A percentile compares a stretch with the other conserved stretches of the same genome.
Conservation (phyloP, 2,113 vertebrate species). For the Hippocampus barbouri region DNA sequence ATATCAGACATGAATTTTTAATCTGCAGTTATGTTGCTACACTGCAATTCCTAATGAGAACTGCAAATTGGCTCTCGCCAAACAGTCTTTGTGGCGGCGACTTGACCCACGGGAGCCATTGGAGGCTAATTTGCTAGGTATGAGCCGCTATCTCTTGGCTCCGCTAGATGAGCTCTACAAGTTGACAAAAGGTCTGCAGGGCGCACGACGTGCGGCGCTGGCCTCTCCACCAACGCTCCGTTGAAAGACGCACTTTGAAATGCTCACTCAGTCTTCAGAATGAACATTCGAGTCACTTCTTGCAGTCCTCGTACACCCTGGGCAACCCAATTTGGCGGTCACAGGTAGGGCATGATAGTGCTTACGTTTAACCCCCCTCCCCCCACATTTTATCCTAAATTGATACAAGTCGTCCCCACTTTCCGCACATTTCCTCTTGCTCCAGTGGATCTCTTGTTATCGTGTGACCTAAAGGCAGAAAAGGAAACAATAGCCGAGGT, state of each 20-base stretch:
- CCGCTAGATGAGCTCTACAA: constrained; percentile 26
- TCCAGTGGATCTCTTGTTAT: constrained; percentile 76
- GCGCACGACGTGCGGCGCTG: constrained; percentile 14
- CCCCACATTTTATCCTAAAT: constrained; percentile 29
- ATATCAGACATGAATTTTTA: constrained; percentile 74
- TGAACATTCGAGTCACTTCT: constrained; percentile 34
- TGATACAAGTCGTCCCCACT: constrained; percentile 52
- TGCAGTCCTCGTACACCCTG: constrained; percentile 40
- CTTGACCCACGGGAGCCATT: constrained; percentile 70
- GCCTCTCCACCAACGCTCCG: constrained; percentile 37
- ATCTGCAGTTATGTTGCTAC: constrained; percentile 70
- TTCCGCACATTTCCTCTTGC: constrained; percentile 45
- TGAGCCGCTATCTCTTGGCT: constrained; percentile 45
- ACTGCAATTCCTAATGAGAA: constrained; percentile 68
- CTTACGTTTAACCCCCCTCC: constrained; percentile 15
- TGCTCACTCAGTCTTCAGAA: constrained; percentile 25
- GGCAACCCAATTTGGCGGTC: constrained; percentile 30
- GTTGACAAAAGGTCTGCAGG: constrained; percentile 7
- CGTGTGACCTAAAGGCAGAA: constrained; percentile 82
- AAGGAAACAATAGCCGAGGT: constrained; percentile 35
- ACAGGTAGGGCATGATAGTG: constrained; percentile 26
- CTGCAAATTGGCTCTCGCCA: constrained; percentile 64
- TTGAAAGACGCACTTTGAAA: constrained; percentile 53
- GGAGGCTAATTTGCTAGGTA: constrained; percentile 68
- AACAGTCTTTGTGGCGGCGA: constrained; percentile 57